Base-by-base conservation (phyloP, 92 coral and sea anemone species). In the Porites lobata region DNA sequence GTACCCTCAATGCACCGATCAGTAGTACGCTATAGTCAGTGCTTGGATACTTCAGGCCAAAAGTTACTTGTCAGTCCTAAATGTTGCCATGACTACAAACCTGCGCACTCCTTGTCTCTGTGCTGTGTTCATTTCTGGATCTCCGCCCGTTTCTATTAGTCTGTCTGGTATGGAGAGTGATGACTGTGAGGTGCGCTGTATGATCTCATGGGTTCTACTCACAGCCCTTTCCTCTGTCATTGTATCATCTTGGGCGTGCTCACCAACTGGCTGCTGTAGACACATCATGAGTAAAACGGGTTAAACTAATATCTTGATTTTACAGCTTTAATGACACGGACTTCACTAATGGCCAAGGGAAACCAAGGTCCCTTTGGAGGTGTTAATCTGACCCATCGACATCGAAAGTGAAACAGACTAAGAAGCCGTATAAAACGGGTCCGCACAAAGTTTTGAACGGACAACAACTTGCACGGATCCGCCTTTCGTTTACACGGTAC, bases 21-120 rank as follows among this genome's bases (percentile, higher is more conserved):
- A 38, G 47, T 38, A 38, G 47, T 38, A 54, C 0, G 0, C 11
- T 54, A 0, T 0, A 13, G 59, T 9, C 59, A 13, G 59, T 9
- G 14, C 15, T 9, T 13, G 11, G 14, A 0, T 56, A 56, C 61
- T 56, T 56, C 11, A 56, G 13, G 61, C 8, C 61, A 38, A 5
- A 38, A 12, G 5, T 56, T 14, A 56, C 61, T 56, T 56, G 17
- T 56, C 47, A 38, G 47, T 38, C 47, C 7, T 38, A 4, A 38
- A 38, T 38, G 47, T 38, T 38, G 47, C 47, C 47, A 38, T 29
- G 32, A 2, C 47, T 50, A 77, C 92, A 66, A 73, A 95, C 98
- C 92, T 95, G 90, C 92, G 90, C 75, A 90, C 90, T 59, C 87
- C 77, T 38, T 95, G 95, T 79, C 98, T 91, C 74, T 95, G 94